Conservation (phyloP, 2,113 vertebrate species). For the Brachypteracias leptosomus region DNA sequence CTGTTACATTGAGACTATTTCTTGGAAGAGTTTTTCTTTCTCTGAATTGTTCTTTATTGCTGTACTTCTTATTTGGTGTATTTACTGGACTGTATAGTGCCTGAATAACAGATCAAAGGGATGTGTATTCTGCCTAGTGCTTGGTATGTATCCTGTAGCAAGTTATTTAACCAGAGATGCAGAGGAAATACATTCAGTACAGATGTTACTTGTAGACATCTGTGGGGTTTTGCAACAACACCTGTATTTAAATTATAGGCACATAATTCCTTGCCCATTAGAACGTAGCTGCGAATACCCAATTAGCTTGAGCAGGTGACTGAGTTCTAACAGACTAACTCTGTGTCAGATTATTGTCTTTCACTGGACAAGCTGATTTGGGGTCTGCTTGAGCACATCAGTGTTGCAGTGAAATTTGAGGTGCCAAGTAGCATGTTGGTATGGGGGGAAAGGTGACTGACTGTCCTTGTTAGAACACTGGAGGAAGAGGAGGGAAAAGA, state of each 20-base stretch:
- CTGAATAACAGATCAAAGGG: background rate
- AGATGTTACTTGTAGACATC: background rate
- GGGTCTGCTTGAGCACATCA: background rate
- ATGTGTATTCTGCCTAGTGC: background rate
- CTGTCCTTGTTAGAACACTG: background rate
- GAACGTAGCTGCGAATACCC: background rate
- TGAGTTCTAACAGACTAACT: background rate
- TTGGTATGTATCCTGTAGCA: background rate
- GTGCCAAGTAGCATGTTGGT: background rate
- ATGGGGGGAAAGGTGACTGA: background rate
- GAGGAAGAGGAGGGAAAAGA: background rate
- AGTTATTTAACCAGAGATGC: background rate
- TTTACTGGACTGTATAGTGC: background rate
- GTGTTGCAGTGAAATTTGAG: background rate
- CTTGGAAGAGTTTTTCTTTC: background rate
- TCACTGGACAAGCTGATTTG: background rate
- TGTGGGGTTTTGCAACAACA: background rate
- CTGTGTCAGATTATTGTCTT: background rate
- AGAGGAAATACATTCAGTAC: background rate
- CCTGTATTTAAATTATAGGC: background rate
- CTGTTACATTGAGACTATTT: background rate
- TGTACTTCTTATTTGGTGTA: background rate
- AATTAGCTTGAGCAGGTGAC: background rate
- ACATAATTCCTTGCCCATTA: background rate
- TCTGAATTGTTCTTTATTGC: background rate